These are phyloP conservation scores for Geotrupes spiniger DNA, from an alignment of 2,888 invertebrate species.

Conservation along the genomic window DNA sequence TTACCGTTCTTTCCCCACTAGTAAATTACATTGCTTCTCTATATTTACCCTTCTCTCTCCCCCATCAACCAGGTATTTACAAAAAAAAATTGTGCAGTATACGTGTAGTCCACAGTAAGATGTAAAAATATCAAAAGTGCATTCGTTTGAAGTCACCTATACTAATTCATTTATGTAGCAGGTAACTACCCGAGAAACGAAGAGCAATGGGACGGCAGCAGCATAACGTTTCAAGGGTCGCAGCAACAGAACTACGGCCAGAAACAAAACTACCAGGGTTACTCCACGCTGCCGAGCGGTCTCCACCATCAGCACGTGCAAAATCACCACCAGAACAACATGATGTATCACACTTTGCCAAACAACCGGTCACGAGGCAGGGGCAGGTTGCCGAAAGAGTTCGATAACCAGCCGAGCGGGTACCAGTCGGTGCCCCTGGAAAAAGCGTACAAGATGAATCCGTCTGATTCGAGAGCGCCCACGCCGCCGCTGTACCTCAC, in stretches of 20 bases:
- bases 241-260: slow-evolving; percentile 14
- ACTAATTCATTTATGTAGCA: too few species aligned
- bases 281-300: slow-evolving; percentile 15
- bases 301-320: slow-evolving; percentile 17
- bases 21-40: too few species aligned
- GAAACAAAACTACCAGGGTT: slow-evolving; percentile 9
- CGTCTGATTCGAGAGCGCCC: slow-evolving; percentile 42
- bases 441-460: slow-evolving; percentile 40
- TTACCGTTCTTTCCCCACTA: too few species aligned
- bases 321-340: slow-evolving; percentile 32
- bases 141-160: too few species aligned
- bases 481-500: slow-evolving; percentile 36
- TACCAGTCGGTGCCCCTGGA: slow-evolving; percentile 52
- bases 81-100: too few species aligned
- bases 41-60: too few species aligned
- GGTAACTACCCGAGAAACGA: slow-evolving; percentile 32
- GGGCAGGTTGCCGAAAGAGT: slow-evolving; percentile 57
- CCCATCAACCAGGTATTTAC: too few species aligned
- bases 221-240: slow-evolving; percentile 49
- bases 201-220: slow-evolving; percentile 53
- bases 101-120: too few species aligned
- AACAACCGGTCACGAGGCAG: slow-evolving; percentile 56
- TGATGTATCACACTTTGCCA: slow-evolving; percentile 65
- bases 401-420: slow-evolving; percentile 37
- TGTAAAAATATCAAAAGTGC: too few species aligned